Conservation (phyloP, 2,113 vertebrate species). For the Oceanites oceanicus region DNA sequence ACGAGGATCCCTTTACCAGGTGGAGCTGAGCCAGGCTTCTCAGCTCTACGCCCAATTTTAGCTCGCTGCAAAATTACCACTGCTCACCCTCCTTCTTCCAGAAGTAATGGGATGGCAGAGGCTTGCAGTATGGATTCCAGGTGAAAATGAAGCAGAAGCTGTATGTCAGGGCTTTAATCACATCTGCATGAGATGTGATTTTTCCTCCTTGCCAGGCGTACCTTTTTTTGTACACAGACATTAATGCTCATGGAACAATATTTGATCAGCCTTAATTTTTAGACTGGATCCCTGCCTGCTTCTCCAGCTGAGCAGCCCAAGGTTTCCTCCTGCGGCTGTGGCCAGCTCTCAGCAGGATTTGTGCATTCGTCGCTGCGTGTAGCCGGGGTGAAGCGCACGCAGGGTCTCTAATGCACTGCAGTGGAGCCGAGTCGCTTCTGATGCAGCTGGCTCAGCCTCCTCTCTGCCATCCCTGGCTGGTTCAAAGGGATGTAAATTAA, state of each 20-base stretch:
- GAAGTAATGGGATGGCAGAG: neutral
- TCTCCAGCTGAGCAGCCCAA: neutral
- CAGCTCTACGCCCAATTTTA: neutral
- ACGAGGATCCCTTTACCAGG: neutral
- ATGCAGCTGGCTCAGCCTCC: conserved; percentile 62
- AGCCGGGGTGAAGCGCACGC: neutral
- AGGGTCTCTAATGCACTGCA: neutral
- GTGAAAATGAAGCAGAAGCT: neutral
- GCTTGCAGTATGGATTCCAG: neutral
- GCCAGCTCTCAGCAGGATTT: neutral
- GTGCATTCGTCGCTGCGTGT: neutral
- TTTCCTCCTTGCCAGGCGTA: neutral
- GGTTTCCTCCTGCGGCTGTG: neutral
- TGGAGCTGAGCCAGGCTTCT: neutral
- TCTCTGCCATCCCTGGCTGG: conserved; percentile 46
- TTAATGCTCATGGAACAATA: neutral
- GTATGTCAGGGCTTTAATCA: neutral
- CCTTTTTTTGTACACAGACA: neutral
- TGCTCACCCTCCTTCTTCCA: neutral
- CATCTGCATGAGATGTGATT: neutral
- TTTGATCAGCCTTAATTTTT: neutral
- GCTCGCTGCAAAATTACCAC: neutral
- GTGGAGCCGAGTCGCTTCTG: neutral
- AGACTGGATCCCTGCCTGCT: neutral
- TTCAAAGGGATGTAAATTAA: conserved; percentile 71